Conservation (phyloP, 2,888 invertebrate species). For the Sphaeridia pumilis region DNA sequence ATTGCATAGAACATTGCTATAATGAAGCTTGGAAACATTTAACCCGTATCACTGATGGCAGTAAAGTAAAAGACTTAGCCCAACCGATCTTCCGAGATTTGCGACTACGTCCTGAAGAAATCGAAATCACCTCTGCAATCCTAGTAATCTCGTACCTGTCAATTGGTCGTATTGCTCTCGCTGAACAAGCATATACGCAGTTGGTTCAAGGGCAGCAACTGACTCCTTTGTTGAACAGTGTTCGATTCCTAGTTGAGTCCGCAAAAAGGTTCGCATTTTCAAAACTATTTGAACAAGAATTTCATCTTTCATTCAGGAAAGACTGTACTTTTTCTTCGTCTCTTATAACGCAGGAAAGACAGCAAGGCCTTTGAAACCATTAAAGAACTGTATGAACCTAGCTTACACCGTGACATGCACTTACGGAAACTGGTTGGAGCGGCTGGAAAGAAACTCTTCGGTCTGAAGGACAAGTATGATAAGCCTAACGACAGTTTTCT, state of each 20-base stretch:
- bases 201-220: conserved; percentile 22
- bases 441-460: conserved; percentile 29
- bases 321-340: background rate
- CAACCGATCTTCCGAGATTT: conserved; percentile 9
- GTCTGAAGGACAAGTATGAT: conserved; percentile 20
- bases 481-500: conserved; percentile 18
- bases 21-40: conserved; percentile 31
- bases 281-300: background rate
- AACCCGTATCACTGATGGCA: conserved; percentile 23
- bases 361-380: conserved; percentile 23
- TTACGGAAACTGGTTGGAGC: conserved; percentile 23
- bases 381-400: conserved; percentile 26
- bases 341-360: conserved; percentile 22
- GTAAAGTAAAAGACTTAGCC: conserved; percentile 21
- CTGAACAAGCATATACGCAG: conserved; percentile 25
- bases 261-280: conserved; percentile 25
- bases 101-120: conserved; percentile 22
- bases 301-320: background rate
- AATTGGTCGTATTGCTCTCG: conserved; percentile 22
- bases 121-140: conserved; percentile 23
- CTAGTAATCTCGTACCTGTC: conserved; percentile 24
- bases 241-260: conserved; percentile 27
- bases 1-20: conserved; percentile 27
- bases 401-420: conserved; percentile 27
- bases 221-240: conserved; percentile 28